Base-by-base conservation (phyloP, 2,888 invertebrate genomes). In the Peribatodes rhomboidaria region DNA sequence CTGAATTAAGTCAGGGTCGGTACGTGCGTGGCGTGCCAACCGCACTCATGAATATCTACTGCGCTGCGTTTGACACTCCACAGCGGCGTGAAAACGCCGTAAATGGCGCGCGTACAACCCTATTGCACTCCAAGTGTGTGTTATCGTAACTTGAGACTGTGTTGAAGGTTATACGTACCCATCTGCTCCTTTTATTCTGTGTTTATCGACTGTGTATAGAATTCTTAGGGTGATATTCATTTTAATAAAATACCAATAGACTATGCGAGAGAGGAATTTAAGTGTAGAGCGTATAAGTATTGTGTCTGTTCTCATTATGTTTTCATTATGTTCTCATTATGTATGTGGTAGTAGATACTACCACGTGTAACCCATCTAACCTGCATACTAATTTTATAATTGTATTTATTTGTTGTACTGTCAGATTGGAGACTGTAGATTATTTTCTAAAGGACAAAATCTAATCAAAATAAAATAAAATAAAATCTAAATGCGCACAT, bases 41-140 rank as follows among this genome's bases (percentile, higher is more conserved):
- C 70, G 60, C 65, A 57, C 59, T 74, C 81, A 80, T 84, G 83
- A 86, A 85, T 85, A 83, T 73, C 78, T 82, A 82, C 55, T 56
- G 75, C 73, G 72, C 65, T 65, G 74, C 73, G 75, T 73, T 76
- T 80, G 79, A 79, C 81, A 81, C 80, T 77, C 66, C 52, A 57
- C 57, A 62, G 70, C 65, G 67, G 69, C 61, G 71, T 73, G 72
- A 70, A 66, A 76, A 75, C 69, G 73, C 66, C 58, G 42, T 66
- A 68, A 65, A 65, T 65, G 65, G 60, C 46, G 27, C 52, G 37
- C 60, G 60, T 64, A 59, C 64, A 64, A 55, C 64, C 60, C 60
- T 61, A 61, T 57, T 56, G 65, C 60, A 65, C 55, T 59, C 50
- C 42, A 49, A 55, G 18, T 22, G 47, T 57, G 41, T 22, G 63